These are phyloP conservation scores for Troides aeacus DNA, from an alignment of 2,888 invertebrate species.

Conservation along the genomic window DNA sequence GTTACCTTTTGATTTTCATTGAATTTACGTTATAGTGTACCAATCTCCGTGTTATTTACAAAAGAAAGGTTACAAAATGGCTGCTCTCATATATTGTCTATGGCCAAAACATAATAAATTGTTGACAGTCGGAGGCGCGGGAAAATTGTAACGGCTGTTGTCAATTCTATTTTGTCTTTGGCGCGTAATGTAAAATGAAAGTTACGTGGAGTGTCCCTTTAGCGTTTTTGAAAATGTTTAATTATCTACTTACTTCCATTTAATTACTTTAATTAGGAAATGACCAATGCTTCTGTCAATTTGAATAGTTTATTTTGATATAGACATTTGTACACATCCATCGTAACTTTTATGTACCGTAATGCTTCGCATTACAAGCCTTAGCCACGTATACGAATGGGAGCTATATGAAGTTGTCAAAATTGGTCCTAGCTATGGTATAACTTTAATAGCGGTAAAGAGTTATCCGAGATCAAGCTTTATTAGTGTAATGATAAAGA, in stretches of 20 bases:
- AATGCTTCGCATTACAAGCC: constrained; percentile 80
- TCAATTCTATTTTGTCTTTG: constrained; percentile 23
- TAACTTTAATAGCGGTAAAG: constrained; percentile 55
- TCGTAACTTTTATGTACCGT: constrained; percentile 55
- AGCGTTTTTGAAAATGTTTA: constrained; percentile 25
- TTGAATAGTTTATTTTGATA: constrained; percentile 10
- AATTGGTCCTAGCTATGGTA: constrained; percentile 65
- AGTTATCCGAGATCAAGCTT: constrained; percentile 72
- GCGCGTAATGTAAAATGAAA: constrained; percentile 18
- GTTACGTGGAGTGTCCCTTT: constrained; percentile 28
- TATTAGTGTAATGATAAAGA: constrained; percentile 68
- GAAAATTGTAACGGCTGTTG: constrained; percentile 24
- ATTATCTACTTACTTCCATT: constrained; percentile 32
- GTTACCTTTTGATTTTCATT: constrained; percentile 21
- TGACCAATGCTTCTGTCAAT: constrained; percentile 24
- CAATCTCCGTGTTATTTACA: constrained; percentile 7
- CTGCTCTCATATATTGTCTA: constrained; percentile 19
- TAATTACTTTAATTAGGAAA: constrained; percentile 34
- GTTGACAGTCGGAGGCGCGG: constrained; percentile 20
- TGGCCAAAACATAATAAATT: constrained; percentile 25
- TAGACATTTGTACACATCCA: constrained; percentile 41
- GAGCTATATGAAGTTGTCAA: constrained; percentile 60
- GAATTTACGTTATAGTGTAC: constrained; percentile 17
- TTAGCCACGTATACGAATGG: constrained; percentile 86
- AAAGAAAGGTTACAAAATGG: constrained; percentile 14